Evolutionary conservation across 2,888 invertebrate genomes (phyloP).

Genomic region (Ametastegia equiseti): DNA sequence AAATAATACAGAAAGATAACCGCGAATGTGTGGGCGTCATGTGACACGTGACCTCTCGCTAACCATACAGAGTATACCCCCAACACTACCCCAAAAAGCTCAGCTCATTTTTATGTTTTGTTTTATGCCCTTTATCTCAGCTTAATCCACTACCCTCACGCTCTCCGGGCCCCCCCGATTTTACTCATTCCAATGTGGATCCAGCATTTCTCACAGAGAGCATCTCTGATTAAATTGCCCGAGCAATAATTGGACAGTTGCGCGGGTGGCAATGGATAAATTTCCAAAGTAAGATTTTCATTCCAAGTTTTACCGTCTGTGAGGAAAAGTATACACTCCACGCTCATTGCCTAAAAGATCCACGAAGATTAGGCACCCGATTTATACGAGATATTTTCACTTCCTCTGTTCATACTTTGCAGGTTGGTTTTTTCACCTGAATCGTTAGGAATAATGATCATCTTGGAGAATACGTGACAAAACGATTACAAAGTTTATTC

Average conservation of each 20-base stretch:
- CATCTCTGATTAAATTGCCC: constrained; percentile 36
- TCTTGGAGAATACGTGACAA: no score
- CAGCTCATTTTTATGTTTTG: constrained; percentile 43
- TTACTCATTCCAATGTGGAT: not conserved
- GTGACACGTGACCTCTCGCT: constrained; percentile 32
- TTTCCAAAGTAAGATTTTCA: not conserved
- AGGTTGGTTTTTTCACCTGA: no score
- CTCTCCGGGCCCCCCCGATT: not conserved
- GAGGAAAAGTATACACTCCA: not conserved
- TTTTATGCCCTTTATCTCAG: constrained; percentile 39
- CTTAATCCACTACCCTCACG: constrained; percentile 38
- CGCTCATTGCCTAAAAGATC: no score
- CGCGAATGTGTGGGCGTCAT: constrained; percentile 12
- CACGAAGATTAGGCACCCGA: not conserved
- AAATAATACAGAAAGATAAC: constrained; percentile 20
- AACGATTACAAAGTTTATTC: no score
- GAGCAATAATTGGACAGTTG: constrained; percentile 30
- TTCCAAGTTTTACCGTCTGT: not conserved
- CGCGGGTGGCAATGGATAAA: not conserved
- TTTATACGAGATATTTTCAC: not conserved
- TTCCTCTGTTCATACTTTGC: not conserved
- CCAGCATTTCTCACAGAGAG: not conserved
- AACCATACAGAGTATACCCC: not conserved
- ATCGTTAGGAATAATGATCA: no score
- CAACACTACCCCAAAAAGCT: not conserved